These are phyloP conservation scores for Drosophila repletoides DNA, from an alignment of 1,140 invertebrate genomes.

Conservation along the genomic window DNA sequence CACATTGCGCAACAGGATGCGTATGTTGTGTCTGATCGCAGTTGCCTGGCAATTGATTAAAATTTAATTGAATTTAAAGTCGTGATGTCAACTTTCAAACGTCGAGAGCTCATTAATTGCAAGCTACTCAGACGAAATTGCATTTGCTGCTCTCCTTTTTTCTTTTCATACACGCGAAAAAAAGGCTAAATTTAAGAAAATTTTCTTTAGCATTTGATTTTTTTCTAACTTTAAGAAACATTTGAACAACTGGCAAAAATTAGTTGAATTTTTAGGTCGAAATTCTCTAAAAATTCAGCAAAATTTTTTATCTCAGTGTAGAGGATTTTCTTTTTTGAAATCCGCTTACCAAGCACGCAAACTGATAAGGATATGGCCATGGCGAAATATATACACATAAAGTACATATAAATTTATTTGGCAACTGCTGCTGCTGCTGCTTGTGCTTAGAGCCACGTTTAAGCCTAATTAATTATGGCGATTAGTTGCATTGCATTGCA, in stretches of 20 bases:
- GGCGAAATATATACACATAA: neutral
- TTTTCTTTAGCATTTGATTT: no score
- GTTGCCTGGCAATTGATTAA: constrained; percentile 68
- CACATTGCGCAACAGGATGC: constrained; percentile 40
- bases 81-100: constrained; percentile 44
- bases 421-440: neutral
- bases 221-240: no score
- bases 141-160: no score
- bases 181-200: no score
- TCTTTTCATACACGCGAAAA: no score
- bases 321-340: constrained; percentile 37
- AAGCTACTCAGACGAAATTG: constrained; percentile 32
- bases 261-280: no score
- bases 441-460: constrained; percentile 28
- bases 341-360: constrained; percentile 60
- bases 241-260: no score
- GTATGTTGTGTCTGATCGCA: constrained; percentile 16
- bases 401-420: neutral
- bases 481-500: constrained; percentile 68
- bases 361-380: constrained; percentile 47
- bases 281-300: no score
- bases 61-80: constrained; percentile 72
- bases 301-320: constrained; percentile 1
- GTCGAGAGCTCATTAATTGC: constrained; percentile 32
- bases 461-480: constrained; percentile 72